phyloP scores from a whole-genome alignment of 2,888 invertebrate species.

The Meiosimyza decipiens region DNA sequence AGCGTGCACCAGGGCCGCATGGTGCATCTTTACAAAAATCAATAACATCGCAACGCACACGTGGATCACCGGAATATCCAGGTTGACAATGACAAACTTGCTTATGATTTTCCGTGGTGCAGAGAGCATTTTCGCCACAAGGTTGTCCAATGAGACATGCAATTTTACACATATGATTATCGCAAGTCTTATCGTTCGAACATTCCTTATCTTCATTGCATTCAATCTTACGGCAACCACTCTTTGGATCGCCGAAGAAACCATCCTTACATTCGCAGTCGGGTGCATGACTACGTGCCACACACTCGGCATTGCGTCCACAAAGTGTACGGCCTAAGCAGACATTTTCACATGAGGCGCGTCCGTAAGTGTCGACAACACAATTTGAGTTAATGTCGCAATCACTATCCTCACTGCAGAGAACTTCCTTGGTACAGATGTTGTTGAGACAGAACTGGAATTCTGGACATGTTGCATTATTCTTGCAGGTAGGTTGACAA shows the following conservation, averaged over 20 bases:
- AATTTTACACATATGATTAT: constrained; percentile 85
- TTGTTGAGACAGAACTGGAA: constrained; percentile 86
- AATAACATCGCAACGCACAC: constrained; percentile 76
- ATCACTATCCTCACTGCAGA: constrained; percentile 79
- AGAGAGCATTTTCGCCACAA: constrained; percentile 86
- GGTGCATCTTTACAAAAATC: constrained; percentile 83
- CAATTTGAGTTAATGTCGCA: constrained; percentile 82
- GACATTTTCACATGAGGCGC: constrained; percentile 80
- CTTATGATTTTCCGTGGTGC: constrained; percentile 84
- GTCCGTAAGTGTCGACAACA: constrained; percentile 74
- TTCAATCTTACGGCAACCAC: constrained; percentile 84
- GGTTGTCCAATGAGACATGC: constrained; percentile 85
- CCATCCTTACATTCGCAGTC: constrained; percentile 83
- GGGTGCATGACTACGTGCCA: constrained; percentile 77
- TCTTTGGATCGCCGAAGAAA: constrained; percentile 83
- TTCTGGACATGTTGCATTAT: constrained; percentile 84
- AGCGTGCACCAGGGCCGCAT: constrained; percentile 83
- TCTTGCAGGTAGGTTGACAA: constrained; percentile 86
- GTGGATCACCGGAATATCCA: constrained; percentile 85
- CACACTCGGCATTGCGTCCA: constrained; percentile 85
- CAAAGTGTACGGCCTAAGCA: constrained; percentile 79
- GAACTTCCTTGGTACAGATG: constrained; percentile 85
- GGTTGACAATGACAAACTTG: constrained; percentile 88
- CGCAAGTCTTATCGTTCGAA: constrained; percentile 84
- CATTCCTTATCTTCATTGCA: constrained; percentile 80